Evolutionary conservation across 2,888 invertebrate genomes (phyloP).

Genomic region (Aricia artaxerxes): DNA sequence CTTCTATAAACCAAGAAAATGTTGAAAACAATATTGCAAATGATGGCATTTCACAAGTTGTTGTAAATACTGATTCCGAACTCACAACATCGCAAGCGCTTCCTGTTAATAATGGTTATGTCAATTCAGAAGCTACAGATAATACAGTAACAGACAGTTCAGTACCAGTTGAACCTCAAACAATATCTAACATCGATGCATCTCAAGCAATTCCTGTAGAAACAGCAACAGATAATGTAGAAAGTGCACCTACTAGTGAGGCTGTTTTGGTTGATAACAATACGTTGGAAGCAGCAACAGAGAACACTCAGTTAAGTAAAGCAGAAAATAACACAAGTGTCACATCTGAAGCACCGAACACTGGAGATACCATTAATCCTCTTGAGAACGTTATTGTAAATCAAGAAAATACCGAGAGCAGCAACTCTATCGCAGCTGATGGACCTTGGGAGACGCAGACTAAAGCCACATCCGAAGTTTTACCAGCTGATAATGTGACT

Average conservation of each 20-base stretch:
- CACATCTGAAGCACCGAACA: neutral
- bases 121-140: conserved; percentile 19
- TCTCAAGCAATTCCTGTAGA: neutral
- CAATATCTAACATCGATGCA: neutral
- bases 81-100: neutral
- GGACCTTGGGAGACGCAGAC: neutral
- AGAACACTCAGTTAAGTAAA: neutral
- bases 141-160: conserved; percentile 33
- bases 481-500: neutral
- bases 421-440: neutral
- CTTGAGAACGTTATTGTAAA: neutral
- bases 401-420: conserved; percentile 13
- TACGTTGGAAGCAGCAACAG: neutral
- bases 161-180: conserved; percentile 6
- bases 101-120: conserved; percentile 30
- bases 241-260: neutral
- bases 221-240: neutral
- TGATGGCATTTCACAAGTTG: conserved; percentile 24
- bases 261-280: neutral
- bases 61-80: neutral
- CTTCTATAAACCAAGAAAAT: conserved; percentile 20
- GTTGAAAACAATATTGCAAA: conserved; percentile 21
- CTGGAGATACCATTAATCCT: neutral
- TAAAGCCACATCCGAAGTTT: neutral
- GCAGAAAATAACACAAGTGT: conserved; percentile 1